phyloP scores from a whole-genome alignment of 2,888 invertebrate species.

The Torymus auratus region DNA sequence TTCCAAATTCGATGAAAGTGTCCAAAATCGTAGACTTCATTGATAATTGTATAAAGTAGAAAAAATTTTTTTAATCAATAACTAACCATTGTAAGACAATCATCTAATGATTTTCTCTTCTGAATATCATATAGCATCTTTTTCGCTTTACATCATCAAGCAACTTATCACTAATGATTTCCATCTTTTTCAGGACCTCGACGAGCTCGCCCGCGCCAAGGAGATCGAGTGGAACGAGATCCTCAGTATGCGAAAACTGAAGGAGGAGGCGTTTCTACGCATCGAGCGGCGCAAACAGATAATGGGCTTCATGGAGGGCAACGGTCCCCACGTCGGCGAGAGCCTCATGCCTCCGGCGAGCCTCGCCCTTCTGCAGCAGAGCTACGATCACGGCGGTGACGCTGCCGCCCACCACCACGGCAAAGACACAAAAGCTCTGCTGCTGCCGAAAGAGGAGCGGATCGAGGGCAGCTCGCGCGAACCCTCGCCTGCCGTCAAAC shows the following conservation, averaged over 20 bases:
- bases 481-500: slow-evolving; percentile 62
- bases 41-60: no score
- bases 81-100: no score
- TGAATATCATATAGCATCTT: no score
- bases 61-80: no score
- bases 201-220: slow-evolving; percentile 87
- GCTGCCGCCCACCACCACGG: slow-evolving; percentile 42
- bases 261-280: slow-evolving; percentile 87
- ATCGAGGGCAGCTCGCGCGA: slow-evolving; percentile 61
- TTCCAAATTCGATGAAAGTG: no score
- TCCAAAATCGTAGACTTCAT: no score
- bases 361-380: slow-evolving; percentile 64
- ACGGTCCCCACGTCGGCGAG: slow-evolving; percentile 59
- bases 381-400: slow-evolving; percentile 44
- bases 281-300: slow-evolving; percentile 85
- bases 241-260: slow-evolving; percentile 88
- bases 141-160: no score
- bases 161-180: background rate
- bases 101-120: no score
- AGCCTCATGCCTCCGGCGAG: slow-evolving; percentile 68
- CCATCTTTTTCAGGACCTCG: slow-evolving; percentile 79
- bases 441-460: slow-evolving; percentile 63
- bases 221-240: slow-evolving; percentile 93
- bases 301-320: slow-evolving; percentile 75
- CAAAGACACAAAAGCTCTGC: slow-evolving; percentile 57